Evolutionary conservation across 2,888 invertebrate species (phyloP).

Genomic region (Amphipyra tragopoginis): DNA sequence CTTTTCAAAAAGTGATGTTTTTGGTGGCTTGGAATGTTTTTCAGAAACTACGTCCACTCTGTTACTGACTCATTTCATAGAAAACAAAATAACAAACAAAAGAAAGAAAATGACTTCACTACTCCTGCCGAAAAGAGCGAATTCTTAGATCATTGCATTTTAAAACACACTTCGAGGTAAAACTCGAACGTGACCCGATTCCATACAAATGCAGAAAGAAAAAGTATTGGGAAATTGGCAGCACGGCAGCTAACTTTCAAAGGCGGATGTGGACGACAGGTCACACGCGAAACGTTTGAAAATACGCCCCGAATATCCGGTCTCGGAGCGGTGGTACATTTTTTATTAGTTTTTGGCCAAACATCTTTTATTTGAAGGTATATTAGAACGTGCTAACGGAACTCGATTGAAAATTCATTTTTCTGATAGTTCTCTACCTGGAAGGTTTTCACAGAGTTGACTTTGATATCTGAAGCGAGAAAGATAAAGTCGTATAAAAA

Average conservation of each 20-base stretch:
- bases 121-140: background rate
- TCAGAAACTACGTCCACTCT: too few relatives aligned
- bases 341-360: constrained; percentile 15
- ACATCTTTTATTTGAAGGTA: constrained; percentile 12
- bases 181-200: constrained; percentile 29
- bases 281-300: constrained; percentile 20
- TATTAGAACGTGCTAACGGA: too few relatives aligned
- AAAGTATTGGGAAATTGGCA: constrained; percentile 20
- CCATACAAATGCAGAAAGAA: constrained; percentile 15
- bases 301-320: constrained; percentile 12
- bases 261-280: constrained; percentile 20
- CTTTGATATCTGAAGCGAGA: too few relatives aligned
- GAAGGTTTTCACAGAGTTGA: too few relatives aligned
- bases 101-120: too few relatives aligned
- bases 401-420: too few relatives aligned
- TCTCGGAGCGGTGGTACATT: constrained; percentile 6
- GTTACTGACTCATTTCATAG: too few relatives aligned
- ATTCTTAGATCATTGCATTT: constrained; percentile 3
- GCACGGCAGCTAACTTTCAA: constrained; percentile 27
- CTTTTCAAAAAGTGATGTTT: too few relatives aligned
- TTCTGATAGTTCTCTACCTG: too few relatives aligned
- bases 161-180: constrained; percentile 15
- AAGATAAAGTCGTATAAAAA: too few relatives aligned
- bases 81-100: too few relatives aligned
- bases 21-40: too few relatives aligned